Conservation (phyloP, 2,113 vertebrate species). For the Promerops cafer region DNA sequence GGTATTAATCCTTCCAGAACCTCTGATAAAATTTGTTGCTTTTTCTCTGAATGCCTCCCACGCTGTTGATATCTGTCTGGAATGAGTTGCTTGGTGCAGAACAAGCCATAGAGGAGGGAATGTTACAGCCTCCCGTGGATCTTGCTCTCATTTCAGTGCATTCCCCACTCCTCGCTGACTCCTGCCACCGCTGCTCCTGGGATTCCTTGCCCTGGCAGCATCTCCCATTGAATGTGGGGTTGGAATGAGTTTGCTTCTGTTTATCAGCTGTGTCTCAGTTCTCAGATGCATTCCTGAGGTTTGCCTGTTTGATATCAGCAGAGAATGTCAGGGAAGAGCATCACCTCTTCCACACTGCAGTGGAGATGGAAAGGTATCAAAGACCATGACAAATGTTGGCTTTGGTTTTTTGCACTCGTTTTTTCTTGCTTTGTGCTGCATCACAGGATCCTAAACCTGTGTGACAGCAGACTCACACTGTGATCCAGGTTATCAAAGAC, state of each 20-base stretch:
- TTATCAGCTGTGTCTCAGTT: not conserved
- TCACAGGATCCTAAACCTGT: not conserved
- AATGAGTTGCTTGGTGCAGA: conserved; percentile 20
- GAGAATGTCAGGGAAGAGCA: not conserved
- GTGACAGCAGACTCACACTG: not conserved
- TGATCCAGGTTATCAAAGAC: not conserved
- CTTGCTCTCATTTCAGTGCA: not conserved
- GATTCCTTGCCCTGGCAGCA: not conserved
- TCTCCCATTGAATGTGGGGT: not conserved
- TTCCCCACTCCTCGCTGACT: not conserved
- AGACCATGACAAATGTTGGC: not conserved
- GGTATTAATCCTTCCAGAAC: conserved; percentile 41
- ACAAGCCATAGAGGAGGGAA: not conserved
- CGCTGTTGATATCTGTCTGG: conserved; percentile 36
- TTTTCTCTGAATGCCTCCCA: conserved; percentile 43
- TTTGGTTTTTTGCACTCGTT: not conserved
- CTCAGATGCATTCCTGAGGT: not conserved
- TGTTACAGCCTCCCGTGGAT: not conserved
- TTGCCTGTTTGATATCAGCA: not conserved
- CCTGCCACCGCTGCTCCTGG: not conserved
- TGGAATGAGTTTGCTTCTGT: not conserved
- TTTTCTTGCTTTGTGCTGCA: not conserved
- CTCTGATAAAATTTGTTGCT: conserved; percentile 44
- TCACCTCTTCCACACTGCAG: not conserved
- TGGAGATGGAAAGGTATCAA: not conserved